phyloP scores from a whole-genome alignment of 2,797 vertebrate species.

The Pagetopsis macropterus region DNA sequence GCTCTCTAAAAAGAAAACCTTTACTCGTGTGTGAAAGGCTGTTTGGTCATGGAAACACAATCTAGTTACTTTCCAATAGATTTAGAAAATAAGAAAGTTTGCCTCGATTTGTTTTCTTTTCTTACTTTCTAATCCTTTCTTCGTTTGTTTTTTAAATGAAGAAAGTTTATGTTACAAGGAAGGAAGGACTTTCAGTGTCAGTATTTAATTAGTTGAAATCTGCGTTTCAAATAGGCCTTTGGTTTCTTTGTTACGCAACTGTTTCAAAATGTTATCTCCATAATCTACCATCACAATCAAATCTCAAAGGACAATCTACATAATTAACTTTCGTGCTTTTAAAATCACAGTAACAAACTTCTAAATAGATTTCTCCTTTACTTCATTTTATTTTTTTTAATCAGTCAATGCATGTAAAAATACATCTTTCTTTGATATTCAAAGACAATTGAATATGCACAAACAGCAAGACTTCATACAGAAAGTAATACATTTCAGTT shows the following conservation, averaged over 20 bases:
- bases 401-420: constrained; percentile 44
- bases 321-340: neutral
- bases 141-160: no score
- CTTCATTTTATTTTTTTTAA: constrained; percentile 15
- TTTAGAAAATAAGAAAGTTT: neutral
- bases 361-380: constrained; percentile 1
- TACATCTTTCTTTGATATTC: constrained; percentile 33
- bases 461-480: constrained; percentile 35
- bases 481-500: constrained; percentile 36
- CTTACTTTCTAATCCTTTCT: neutral
- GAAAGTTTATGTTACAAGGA: no score
- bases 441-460: constrained; percentile 21
- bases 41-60: neutral
- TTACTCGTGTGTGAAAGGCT: neutral
- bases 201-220: no score
- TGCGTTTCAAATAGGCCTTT: neutral
- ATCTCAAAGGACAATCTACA: neutral
- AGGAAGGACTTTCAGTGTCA: neutral
- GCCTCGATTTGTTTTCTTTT: neutral
- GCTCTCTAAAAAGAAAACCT: neutral
- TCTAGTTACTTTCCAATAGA: neutral
- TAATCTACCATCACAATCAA: neutral
- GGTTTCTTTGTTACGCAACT: neutral
- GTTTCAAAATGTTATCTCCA: neutral
- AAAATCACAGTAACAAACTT: neutral